phyloP scores from a whole-genome alignment of 2,888 invertebrate species.

The Platycheirus albimanus region DNA sequence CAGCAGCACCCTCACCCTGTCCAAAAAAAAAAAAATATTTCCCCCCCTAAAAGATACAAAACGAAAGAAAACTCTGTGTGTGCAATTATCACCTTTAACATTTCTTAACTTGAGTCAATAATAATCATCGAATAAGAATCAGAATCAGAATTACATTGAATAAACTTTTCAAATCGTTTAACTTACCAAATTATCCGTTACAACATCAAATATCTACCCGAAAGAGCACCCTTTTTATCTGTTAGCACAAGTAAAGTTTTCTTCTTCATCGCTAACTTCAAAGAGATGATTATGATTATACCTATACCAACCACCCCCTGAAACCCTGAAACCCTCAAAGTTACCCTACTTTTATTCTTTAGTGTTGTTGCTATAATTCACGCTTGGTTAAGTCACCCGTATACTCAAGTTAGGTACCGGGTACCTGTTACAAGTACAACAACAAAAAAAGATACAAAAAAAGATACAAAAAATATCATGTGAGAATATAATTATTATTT shows the following conservation, averaged over 20 bases:
- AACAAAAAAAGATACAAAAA: conserved; percentile 4
- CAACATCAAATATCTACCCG: conserved; percentile 35
- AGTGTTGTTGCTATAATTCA: conserved; percentile 7
- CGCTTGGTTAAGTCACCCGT: conserved; percentile 8
- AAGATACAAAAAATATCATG: conserved; percentile 24
- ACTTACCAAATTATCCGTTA: conserved; percentile 41
- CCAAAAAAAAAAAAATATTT: not conserved
- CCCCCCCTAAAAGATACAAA: not conserved
- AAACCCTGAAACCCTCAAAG: not conserved
- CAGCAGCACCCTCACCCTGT: not conserved
- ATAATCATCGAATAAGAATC: conserved; percentile 16
- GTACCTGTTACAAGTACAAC: too few relatives aligned
- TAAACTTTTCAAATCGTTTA: conserved; percentile 31
- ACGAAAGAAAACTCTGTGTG: too few relatives aligned
- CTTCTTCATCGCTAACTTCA: not conserved
- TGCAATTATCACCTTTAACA: conserved; percentile 26
- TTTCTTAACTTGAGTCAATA: conserved; percentile 26
- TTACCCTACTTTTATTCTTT: not conserved
- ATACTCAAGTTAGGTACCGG: not conserved
- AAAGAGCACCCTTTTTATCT: conserved; percentile 15
- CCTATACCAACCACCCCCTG: too few relatives aligned
- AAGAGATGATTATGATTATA: conserved; percentile 16
- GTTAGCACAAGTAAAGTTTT: conserved; percentile 9
- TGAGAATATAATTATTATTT: conserved; percentile 45
- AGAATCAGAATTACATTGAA: conserved; percentile 16